Percentiles rank a stretch among this genome's conserved stretches.
phyloP scores from a whole-genome alignment of 2,888 invertebrate species.

The Mythimna pallens region DNA sequence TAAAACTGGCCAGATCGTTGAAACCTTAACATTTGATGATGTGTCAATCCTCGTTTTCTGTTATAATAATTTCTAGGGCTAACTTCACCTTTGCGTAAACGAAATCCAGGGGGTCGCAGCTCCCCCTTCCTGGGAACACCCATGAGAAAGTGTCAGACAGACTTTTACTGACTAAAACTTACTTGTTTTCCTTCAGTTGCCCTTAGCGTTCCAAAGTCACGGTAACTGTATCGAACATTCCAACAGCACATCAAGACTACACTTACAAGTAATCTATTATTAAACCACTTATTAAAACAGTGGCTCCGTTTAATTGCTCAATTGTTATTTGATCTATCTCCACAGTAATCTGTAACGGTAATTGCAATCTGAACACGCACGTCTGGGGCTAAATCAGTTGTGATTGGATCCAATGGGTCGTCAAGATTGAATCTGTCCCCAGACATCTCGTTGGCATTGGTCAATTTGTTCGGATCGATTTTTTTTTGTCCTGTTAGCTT shows the following conservation, averaged over 20 bases:
- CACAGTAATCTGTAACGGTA: slow-evolving; percentile 28
- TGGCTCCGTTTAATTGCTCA: slow-evolving; percentile 34
- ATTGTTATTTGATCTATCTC: slow-evolving; percentile 32
- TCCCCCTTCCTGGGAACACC: too few relatives aligned
- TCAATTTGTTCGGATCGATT: slow-evolving; percentile 30
- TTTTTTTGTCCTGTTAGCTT: slow-evolving; percentile 15
- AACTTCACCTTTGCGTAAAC: too few relatives aligned
- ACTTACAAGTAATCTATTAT: slow-evolving; percentile 7
- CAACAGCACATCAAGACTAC: neutral
- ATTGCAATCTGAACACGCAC: slow-evolving; percentile 35
- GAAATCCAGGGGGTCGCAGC: too few relatives aligned
- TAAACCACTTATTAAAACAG: slow-evolving; percentile 19
- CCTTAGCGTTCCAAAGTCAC: too few relatives aligned
- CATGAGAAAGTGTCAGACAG: too few relatives aligned
- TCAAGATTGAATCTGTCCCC: slow-evolving; percentile 46
- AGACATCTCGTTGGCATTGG: slow-evolving; percentile 23
- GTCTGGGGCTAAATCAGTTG: slow-evolving; percentile 39
- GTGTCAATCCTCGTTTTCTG: too few relatives aligned
- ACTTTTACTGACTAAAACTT: too few relatives aligned
- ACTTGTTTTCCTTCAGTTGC: too few relatives aligned
- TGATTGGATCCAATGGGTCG: slow-evolving; percentile 51
- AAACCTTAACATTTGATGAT: too few relatives aligned
- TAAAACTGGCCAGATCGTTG: too few relatives aligned
- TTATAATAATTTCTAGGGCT: too few relatives aligned
- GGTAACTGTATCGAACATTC: too few relatives aligned